These are phyloP conservation scores for Trachurus trachurus DNA, from an alignment of 2,797 vertebrate genomes.

Conservation along the genomic window DNA sequence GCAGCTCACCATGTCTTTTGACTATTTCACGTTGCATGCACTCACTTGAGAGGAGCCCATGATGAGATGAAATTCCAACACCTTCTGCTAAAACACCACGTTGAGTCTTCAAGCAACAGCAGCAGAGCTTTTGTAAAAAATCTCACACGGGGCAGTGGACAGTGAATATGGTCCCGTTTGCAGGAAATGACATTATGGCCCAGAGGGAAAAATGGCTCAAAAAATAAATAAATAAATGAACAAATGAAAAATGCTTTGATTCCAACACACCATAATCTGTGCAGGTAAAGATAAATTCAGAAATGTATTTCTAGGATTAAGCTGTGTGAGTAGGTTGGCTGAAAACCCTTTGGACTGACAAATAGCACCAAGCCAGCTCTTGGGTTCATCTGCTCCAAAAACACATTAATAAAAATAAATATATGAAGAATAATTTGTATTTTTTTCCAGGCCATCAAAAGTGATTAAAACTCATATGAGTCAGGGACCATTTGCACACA, in stretches of 20 bases:
- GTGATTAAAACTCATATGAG: background rate
- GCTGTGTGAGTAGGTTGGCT: background rate
- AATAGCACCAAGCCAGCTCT: background rate
- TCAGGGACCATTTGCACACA: constrained; percentile 7
- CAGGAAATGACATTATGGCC: constrained; percentile 19
- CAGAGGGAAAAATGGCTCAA: background rate
- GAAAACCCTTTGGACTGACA: background rate
- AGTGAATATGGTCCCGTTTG: constrained; percentile 15
- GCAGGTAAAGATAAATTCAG: background rate
- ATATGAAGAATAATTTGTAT: background rate
- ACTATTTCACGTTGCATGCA: constrained; percentile 47
- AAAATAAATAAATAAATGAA: background rate
- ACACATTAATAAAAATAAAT: background rate
- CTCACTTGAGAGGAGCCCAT: constrained; percentile 47
- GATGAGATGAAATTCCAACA: constrained; percentile 65
- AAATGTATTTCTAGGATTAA: background rate
- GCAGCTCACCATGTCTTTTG: constrained; percentile 44
- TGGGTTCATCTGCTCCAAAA: constrained; percentile 2
- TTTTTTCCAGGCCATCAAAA: background rate
- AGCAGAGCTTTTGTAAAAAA: constrained; percentile 40
- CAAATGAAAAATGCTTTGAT: background rate
- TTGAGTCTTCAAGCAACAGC: constrained; percentile 43
- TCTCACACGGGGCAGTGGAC: constrained; percentile 29
- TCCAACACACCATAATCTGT: constrained; percentile 2
- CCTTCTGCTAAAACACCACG: constrained; percentile 57